Conservation (phyloP, 1,140 invertebrate genomes). For the Nixonia krombeini region DNA sequence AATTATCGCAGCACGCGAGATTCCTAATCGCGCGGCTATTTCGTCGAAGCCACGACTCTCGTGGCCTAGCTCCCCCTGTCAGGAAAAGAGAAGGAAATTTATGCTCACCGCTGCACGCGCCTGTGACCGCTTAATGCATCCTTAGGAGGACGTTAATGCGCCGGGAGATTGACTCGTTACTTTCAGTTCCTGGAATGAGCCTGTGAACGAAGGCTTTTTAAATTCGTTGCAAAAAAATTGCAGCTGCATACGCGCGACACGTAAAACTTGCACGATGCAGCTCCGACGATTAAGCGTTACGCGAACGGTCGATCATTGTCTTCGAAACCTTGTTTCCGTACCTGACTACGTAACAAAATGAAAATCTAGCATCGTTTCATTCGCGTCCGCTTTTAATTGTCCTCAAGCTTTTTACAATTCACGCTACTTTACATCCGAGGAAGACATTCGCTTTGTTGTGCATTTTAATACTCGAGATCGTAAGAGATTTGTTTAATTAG, state of each 20-base stretch:
- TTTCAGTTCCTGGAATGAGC: slow-evolving; percentile 40
- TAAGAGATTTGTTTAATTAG: too few species aligned
- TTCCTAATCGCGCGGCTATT: slow-evolving; percentile 44
- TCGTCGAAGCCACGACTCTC: slow-evolving; percentile 30
- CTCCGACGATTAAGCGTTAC: too few species aligned
- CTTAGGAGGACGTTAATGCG: slow-evolving; percentile 50
- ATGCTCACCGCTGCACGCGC: slow-evolving; percentile 32
- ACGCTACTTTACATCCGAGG: too few species aligned
- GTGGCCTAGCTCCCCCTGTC: slow-evolving; percentile 23
- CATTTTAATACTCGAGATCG: too few species aligned
- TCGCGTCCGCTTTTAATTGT: too few species aligned
- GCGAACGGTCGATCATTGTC: too few species aligned
- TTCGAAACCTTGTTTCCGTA: too few species aligned
- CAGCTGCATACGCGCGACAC: slow-evolving; percentile 21
- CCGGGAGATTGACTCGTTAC: slow-evolving; percentile 54
- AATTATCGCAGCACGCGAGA: slow-evolving; percentile 46
- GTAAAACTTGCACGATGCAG: too few species aligned
- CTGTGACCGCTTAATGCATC: slow-evolving; percentile 44
- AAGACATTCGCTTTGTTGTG: too few species aligned
- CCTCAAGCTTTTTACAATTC: too few species aligned
- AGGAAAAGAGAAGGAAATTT: slow-evolving; percentile 40
- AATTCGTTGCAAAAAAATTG: slow-evolving; percentile 28
- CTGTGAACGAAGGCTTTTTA: slow-evolving; percentile 20
- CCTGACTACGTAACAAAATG: too few species aligned
- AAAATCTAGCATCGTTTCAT: too few species aligned